Evolutionary conservation across 2,113 vertebrate genomes (phyloP).

Genomic region (Pterocles orientalis): DNA sequence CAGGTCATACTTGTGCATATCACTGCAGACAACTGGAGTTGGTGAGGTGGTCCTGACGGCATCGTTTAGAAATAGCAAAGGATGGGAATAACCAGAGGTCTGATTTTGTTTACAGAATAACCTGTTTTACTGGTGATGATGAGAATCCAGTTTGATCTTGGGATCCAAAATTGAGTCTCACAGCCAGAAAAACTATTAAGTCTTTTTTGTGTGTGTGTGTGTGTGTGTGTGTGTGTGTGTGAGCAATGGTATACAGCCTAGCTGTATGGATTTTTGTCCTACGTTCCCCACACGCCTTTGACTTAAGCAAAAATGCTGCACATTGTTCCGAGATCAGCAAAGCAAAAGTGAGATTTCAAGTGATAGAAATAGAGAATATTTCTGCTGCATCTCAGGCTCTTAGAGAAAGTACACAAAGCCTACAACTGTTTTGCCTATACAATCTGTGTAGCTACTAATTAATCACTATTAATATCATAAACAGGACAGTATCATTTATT

Average conservation of each 20-base stretch:
- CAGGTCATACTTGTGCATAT: not conserved
- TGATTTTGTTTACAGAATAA: constrained; percentile 43
- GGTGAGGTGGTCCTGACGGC: not conserved
- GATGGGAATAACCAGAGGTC: not conserved
- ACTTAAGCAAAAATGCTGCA: not conserved
- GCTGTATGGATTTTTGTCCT: not conserved
- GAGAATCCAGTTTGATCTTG: constrained; percentile 32
- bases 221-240: too few species aligned
- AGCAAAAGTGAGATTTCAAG: not conserved
- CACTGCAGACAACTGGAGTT: not conserved
- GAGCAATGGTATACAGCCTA: not conserved
- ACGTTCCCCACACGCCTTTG: not conserved
- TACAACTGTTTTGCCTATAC: not conserved
- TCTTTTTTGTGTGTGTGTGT: too few species aligned
- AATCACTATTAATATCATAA: not conserved
- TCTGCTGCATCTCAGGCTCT: not conserved
- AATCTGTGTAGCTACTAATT: not conserved
- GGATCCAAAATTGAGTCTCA: not conserved
- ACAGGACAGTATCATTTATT: not conserved
- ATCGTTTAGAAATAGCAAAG: constrained; percentile 1
- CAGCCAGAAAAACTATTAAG: not conserved
- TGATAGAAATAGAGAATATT: not conserved
- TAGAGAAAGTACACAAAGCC: not conserved
- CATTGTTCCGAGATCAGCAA: not conserved
- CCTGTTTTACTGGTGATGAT: constrained; percentile 37